Conservation (phyloP, 2,113 vertebrate genomes). For the Glareola pratincola region DNA sequence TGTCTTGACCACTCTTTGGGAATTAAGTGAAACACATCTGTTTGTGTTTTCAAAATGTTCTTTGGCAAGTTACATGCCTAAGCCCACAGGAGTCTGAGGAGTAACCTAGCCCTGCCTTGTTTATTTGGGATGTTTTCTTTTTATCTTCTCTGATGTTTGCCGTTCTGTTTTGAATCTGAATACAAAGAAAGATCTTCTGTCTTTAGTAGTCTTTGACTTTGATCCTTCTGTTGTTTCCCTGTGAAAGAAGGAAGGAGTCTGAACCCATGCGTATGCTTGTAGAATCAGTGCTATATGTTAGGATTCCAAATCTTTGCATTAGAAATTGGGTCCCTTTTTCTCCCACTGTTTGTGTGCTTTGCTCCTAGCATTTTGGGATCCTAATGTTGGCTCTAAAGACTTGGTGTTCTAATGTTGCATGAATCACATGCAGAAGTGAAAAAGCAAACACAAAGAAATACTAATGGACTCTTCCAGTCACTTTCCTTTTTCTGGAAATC, state of each 20-base stretch:
- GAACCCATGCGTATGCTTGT: not conserved
- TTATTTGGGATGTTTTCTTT: conserved; percentile 41
- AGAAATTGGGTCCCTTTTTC: not conserved
- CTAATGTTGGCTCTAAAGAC: not conserved
- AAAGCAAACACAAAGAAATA: not conserved
- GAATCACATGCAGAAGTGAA: not conserved
- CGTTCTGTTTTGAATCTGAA: conserved; percentile 33
- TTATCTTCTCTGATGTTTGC: not conserved
- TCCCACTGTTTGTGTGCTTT: not conserved
- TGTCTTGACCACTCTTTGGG: not conserved
- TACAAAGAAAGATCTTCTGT: conserved; percentile 9
- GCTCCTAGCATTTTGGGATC: not conserved
- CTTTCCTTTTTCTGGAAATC: not conserved
- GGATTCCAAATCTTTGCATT: not conserved
- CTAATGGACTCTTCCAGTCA: not conserved
- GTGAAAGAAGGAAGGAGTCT: not conserved
- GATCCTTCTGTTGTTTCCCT: not conserved
- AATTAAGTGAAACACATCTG: not conserved
- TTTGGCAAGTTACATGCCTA: not conserved
- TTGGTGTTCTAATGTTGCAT: not conserved
- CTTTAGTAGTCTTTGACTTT: conserved; percentile 13
- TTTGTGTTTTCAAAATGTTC: not conserved
- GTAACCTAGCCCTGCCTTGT: not conserved
- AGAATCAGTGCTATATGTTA: not conserved
- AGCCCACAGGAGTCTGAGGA: not conserved